A percentile compares a stretch with the other conserved stretches of the same genome.
Conservation (phyloP, 2,113 vertebrate genomes). For the Otis tarda region DNA sequence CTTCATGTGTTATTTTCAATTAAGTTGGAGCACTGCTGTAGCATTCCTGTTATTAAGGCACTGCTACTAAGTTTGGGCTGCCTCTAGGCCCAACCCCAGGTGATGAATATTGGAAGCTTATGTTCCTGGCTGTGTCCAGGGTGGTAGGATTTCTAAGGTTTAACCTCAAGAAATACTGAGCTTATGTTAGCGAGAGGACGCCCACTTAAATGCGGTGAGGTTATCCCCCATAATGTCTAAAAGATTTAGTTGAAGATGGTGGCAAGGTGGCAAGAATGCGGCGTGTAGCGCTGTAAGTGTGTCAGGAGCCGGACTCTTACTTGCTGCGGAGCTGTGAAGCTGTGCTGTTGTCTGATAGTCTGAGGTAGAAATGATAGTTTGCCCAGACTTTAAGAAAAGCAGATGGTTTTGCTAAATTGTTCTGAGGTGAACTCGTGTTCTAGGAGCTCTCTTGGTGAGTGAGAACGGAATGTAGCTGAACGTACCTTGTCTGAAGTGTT, state of each 20-base stretch:
- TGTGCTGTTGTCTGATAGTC: neutral
- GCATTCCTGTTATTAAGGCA: neutral
- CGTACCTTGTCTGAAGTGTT: neutral
- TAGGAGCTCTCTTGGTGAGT: neutral
- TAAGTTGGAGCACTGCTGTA: neutral
- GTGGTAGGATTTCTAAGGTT: neutral
- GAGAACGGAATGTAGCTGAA: neutral
- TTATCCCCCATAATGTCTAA: accelerated
- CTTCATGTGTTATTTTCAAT: accelerated
- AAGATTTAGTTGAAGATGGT: neutral
- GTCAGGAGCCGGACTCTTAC: neutral
- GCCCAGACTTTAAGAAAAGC: neutral
- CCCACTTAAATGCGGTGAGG: neutral
- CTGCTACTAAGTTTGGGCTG: accelerated
- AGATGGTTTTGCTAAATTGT: neutral
- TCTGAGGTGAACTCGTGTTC: neutral
- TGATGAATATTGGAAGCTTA: neutral
- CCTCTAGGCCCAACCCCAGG: neutral
- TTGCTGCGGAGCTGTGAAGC: neutral
- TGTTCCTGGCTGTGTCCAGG: neutral
- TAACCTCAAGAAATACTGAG: neutral
- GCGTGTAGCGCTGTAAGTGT: accelerated
- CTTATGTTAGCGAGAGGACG: neutral
- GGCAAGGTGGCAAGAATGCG: neutral
- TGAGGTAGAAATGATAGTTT: neutral